phyloP scores from a whole-genome alignment of 2,888 invertebrate species.

The Gymnoscelis rufifasciata region DNA sequence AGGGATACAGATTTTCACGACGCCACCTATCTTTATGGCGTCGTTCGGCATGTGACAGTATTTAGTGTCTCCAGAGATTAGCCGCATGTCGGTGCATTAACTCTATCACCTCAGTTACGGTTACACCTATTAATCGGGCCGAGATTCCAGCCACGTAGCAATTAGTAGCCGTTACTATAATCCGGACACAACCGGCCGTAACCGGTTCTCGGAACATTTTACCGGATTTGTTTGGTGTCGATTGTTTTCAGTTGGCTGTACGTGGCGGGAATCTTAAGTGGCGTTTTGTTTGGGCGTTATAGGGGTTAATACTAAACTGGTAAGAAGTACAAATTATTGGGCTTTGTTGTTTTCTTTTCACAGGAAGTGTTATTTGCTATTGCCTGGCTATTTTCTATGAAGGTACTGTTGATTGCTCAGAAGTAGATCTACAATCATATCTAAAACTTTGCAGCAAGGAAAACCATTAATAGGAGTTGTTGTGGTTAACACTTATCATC shows the following conservation, averaged over 20 bases:
- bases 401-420: too few relatives aligned
- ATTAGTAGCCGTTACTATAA: conserved; percentile 64
- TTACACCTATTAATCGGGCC: conserved; percentile 17
- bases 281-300: conserved; percentile 23
- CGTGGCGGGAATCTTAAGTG: conserved; percentile 43
- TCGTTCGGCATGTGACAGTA: too few relatives aligned
- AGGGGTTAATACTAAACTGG: not conserved
- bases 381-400: too few relatives aligned
- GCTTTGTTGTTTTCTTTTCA: not conserved
- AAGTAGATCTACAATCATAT: too few relatives aligned
- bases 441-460: too few relatives aligned
- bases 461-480: too few relatives aligned
- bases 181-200: conserved; percentile 40
- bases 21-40: too few relatives aligned
- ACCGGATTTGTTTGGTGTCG: conserved; percentile 68
- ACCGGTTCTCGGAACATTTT: conserved; percentile 29
- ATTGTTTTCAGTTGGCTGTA: conserved; percentile 55
- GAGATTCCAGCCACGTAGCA: conserved; percentile 62
- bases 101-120: conserved; percentile 17
- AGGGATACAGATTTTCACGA: too few relatives aligned
- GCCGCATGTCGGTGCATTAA: conserved; percentile 4
- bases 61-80: not conserved
- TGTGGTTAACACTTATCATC: too few relatives aligned
- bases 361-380: too few relatives aligned
- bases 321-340: conserved; percentile 4